Base-by-base conservation (phyloP, 2,113 vertebrate species). In the Prinia subflava region DNA sequence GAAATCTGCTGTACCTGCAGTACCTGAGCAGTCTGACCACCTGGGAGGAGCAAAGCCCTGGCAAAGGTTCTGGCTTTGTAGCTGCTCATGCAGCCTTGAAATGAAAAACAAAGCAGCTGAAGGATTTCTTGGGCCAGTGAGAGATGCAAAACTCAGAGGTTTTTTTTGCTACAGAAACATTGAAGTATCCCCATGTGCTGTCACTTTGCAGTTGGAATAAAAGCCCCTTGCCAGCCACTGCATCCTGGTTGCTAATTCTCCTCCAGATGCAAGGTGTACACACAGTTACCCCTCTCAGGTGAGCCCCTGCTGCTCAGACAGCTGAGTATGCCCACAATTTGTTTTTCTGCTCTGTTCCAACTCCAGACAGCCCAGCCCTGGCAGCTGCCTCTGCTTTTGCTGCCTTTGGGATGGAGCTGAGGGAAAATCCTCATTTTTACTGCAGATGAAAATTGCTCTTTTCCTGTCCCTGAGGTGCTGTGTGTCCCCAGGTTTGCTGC, bases 241-340 rank as follows among this genome's bases (percentile, higher is more conserved):
- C 16, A 13, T 16, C 31, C 53, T 82, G n/a, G 42, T 69, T 64
- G 56, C 30, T 67, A 0, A 42, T 62, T 44, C 85, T 75, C 39
- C 41, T 42, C 22, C 69, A 60, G 31, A 14, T 2, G 57, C 64
- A 10, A 33, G n/a, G 27, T 6, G 15, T 4, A 13, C 19, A 11
- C 41, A 35, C 18, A 52, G 2, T 19, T 33, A 2, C 1, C 23
- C 37, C 50, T 56, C 19, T 21, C 11, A 1, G 6, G 5, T 8
- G 63, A 57, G 59, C 59, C 30, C 22, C n/a, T 10, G 6, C 31
- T 59, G n/a, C 30, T 71, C 91, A 31, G 35, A 8, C 24, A 82
- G 69, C 56, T 50, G 39, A 42, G 16, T 17, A 13, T 18, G 28
- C 39, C 1, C 1, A 8, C 8, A 5, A 15, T 75, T 42, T 52